phyloP scores from a whole-genome alignment of 2,113 vertebrate genomes.

The Atlantisia rogersi region DNA sequence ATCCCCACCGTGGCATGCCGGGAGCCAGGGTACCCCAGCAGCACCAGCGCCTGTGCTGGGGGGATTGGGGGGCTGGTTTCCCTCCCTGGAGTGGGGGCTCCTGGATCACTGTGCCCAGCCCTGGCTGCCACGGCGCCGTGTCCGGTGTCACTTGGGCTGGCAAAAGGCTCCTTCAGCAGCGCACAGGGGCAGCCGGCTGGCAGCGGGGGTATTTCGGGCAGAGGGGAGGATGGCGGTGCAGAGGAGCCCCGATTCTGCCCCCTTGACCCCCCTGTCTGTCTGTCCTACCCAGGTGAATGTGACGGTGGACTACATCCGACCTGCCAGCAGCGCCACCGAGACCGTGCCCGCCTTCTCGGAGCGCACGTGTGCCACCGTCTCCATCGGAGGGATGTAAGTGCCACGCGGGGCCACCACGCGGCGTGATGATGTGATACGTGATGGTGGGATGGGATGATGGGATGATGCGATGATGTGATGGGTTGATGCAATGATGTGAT shows the following conservation, averaged over 20 bases:
- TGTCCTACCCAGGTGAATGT: slow-evolving; percentile 86
- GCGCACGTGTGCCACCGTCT: slow-evolving; percentile 94
- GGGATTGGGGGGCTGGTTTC: neutral
- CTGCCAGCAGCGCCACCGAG: slow-evolving; percentile 88
- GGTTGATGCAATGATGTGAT: too few relatives aligned
- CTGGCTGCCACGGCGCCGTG: neutral
- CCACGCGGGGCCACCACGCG: too few relatives aligned
- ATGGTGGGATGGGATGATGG: too few relatives aligned
- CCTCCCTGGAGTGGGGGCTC: neutral
- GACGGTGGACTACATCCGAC: slow-evolving; percentile 95
- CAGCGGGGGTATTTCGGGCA: neutral
- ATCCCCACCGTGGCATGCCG: neutral
- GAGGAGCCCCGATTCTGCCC: too few relatives aligned
- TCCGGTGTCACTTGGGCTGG: neutral
- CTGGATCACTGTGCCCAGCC: rapidly evolving
- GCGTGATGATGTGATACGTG: too few relatives aligned
- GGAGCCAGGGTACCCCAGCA: neutral
- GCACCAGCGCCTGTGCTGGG: neutral
- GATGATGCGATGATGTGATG: too few relatives aligned
- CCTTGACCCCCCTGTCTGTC: too few relatives aligned
- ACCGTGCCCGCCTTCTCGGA: slow-evolving; percentile 90
- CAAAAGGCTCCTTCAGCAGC: neutral
- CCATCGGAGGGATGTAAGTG: slow-evolving; percentile 95
- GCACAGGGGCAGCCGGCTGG: neutral
- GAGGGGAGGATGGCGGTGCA: too few relatives aligned